Base-by-base conservation (phyloP, 2,797 vertebrate species). In the Catamblyrhynchus diadema region DNA sequence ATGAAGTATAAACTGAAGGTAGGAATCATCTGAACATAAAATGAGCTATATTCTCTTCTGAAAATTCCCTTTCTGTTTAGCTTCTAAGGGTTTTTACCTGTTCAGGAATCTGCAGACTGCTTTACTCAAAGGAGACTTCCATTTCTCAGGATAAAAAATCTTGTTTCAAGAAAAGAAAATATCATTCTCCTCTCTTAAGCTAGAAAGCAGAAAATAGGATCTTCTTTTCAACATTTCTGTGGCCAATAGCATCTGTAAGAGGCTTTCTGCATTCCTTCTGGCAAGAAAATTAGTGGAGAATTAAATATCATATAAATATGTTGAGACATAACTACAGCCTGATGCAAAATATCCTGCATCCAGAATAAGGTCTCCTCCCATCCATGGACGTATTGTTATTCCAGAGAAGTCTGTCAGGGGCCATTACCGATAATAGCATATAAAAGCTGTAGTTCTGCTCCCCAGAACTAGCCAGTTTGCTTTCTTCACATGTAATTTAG, bases 21-120 rank as follows among this genome's bases (percentile, higher is more conserved):
- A 92, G 64, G 47, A 64, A 83, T 39, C 14, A 54, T 57, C 69
- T 61, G 51, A 77, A 86, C 33, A 86, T 61, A 30, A 94, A 81
- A 72, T 32, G 7, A 80, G 51, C 20, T 56, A 19, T n/a, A 56
- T 35, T 88, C 3, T n/a, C 7, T 60, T 72, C 42, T 69, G 37
- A 82, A 82, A 79, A 75, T 47, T 51, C 42, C 41, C 23, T 56
- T 48, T 67, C 54, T 64, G 25, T 57, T 92, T 60, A 75, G 28
- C 28, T 71, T 80, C 54, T 79, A 45, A 75, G 18, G 6, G 2
- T 10, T 62, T 78, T 67, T 60, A 23, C 15, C 18, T 67, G 80
- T 79, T 41, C 13, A 24, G 45, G 27, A 85, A 85, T 41, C 39
- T 69, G 59, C 18, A 53, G n/a, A 57, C 28, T 53, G 12, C 33